phyloP scores from a whole-genome alignment of 2,888 invertebrate species.

The Dicranocentrus wangi region DNA sequence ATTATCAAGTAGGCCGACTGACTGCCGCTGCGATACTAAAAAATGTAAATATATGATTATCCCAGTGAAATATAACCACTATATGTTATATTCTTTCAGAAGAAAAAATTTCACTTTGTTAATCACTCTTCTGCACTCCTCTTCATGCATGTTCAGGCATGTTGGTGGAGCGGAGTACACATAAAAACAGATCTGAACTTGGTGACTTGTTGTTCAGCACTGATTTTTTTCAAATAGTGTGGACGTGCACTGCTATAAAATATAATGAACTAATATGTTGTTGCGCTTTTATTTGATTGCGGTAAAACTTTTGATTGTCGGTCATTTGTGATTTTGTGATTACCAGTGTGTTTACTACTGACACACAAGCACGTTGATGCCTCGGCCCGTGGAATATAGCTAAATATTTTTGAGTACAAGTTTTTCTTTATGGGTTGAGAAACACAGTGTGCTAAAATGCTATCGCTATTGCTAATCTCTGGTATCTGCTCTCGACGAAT shows the following conservation, averaged over 20 bases:
- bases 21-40: not conserved
- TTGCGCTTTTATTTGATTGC: slow-evolving; percentile 30
- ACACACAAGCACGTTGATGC: not conserved
- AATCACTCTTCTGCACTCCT: too few relatives aligned
- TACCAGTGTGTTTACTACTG: slow-evolving; percentile 11
- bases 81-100: too few relatives aligned
- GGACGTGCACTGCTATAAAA: slow-evolving; percentile 26
- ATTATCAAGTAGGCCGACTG: slow-evolving; percentile 20
- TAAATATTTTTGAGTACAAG: too few relatives aligned
- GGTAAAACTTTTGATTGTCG: slow-evolving; percentile 30
- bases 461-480: slow-evolving; percentile 11
- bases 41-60: not conserved
- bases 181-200: too few relatives aligned
- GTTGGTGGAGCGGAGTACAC: too few relatives aligned
- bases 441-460: not conserved
- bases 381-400: too few relatives aligned
- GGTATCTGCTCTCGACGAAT: slow-evolving; percentile 6
- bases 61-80: not conserved
- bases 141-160: too few relatives aligned
- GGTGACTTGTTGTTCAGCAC: not conserved
- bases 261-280: slow-evolving; percentile 54
- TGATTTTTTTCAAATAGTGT: not conserved
- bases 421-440: too few relatives aligned
- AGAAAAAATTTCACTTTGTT: not conserved
- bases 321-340: slow-evolving; percentile 25